Evolutionary conservation across 2,113 vertebrate species (phyloP).

Genomic region (Eleginops maclovinus): DNA sequence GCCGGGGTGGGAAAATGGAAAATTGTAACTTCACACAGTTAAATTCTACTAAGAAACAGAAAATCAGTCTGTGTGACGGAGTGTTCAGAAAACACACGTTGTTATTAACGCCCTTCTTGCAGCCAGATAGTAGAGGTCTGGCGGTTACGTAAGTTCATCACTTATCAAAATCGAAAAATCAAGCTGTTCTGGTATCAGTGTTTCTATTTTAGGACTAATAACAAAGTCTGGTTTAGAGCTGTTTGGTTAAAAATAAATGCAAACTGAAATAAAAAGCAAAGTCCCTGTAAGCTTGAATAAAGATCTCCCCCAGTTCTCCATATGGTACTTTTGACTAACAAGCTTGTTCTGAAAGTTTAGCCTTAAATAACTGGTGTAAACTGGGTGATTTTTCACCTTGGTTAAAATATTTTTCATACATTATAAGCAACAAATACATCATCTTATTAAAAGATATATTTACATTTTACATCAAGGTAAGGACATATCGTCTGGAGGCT

Average conservation of each 20-base stretch:
- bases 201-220: background rate
- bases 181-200: conserved; percentile 13
- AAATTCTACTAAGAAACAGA: conserved; percentile 36
- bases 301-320: background rate
- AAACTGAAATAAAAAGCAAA: background rate
- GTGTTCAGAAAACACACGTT: background rate
- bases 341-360: background rate
- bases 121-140: conserved; percentile 19
- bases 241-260: background rate
- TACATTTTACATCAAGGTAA: background rate
- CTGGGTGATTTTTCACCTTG: background rate
- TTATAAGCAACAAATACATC: background rate
- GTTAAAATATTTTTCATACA: background rate
- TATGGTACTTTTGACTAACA: background rate
- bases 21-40: conserved; percentile 50
- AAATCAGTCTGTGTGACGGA: conserved; percentile 14
- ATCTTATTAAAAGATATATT: background rate
- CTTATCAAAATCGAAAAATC: conserved; percentile 23
- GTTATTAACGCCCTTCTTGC: conserved; percentile 8
- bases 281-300: background rate
- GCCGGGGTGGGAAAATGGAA: conserved; percentile 35
- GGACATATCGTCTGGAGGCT: background rate
- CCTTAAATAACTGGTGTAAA: background rate
- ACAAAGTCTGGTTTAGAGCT: background rate
- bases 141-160: conserved; percentile 8